A percentile compares a stretch with the other conserved stretches of the same genome.
phyloP scores from a whole-genome alignment of 2,113 vertebrate genomes.

The Noctilio leporinus region DNA sequence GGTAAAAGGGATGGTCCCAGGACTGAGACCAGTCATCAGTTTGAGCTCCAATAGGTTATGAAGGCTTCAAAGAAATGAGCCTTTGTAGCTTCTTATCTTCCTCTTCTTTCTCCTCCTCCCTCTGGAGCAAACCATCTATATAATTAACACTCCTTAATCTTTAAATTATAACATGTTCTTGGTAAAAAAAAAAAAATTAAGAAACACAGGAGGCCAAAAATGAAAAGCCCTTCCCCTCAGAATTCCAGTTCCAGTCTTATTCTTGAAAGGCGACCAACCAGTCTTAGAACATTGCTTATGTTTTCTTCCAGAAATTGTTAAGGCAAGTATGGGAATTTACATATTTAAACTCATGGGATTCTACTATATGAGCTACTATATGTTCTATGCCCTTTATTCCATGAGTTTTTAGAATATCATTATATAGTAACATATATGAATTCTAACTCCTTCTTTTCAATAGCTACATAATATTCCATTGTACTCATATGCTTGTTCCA shows the following conservation, averaged over 20 bases:
- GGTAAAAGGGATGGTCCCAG: neutral
- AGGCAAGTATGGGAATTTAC: neutral
- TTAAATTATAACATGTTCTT: neutral
- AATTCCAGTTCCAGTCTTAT: neutral
- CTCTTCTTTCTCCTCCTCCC: neutral
- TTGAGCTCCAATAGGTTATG: neutral
- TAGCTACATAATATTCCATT: neutral
- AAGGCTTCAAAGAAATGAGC: neutral
- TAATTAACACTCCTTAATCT: neutral
- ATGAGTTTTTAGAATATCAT: neutral
- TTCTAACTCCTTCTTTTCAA: neutral
- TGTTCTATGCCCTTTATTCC: neutral
- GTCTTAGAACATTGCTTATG: neutral
- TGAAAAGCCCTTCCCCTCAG: neutral
- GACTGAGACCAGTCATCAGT: neutral
- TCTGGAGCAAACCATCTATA: neutral
- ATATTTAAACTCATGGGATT: neutral
- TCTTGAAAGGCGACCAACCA: neutral
- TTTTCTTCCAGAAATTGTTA: neutral
- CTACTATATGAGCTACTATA: neutral
- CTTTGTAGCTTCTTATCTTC: neutral
- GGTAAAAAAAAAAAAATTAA: neutral
- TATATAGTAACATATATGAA: neutral
- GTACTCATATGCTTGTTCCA: neutral
- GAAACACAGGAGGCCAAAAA: neutral